Evolutionary conservation across 2,888 invertebrate genomes (phyloP).

Genomic region (Gasteruption jaculator): DNA sequence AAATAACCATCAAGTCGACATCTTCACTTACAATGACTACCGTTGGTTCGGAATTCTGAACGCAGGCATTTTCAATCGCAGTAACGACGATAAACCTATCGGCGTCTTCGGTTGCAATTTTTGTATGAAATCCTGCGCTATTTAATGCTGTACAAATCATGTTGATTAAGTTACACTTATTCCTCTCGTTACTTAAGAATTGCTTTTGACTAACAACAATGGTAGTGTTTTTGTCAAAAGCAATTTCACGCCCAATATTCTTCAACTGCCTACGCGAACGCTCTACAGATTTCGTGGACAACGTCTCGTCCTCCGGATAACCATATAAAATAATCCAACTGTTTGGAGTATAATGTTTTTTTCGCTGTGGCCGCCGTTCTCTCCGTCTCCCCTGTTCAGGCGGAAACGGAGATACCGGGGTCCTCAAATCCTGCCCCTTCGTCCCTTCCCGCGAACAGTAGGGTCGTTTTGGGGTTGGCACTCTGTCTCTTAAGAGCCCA

Average conservation of each 20-base stretch:
- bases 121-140: slow-evolving; percentile 26
- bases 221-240: slow-evolving; percentile 14
- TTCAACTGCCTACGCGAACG: slow-evolving; percentile 14
- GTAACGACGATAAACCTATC: slow-evolving; percentile 28
- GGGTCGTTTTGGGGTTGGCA: no score
- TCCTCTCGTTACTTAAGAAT: slow-evolving; percentile 29
- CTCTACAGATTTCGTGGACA: slow-evolving; percentile 16
- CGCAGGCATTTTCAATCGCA: slow-evolving; percentile 25
- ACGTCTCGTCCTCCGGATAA: slow-evolving; percentile 15
- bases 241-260: slow-evolving; percentile 15
- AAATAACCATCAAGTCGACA: slow-evolving; percentile 31
- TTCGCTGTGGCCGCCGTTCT: no score
- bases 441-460: no score
- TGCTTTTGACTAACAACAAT: slow-evolving; percentile 23
- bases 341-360: slow-evolving; percentile 13
- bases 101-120: slow-evolving; percentile 30
- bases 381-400: no score
- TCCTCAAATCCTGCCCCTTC: no score
- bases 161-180: slow-evolving; percentile 31
- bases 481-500: no score
- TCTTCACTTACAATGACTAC: slow-evolving; percentile 31
- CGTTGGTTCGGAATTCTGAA: slow-evolving; percentile 24
- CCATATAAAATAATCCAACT: slow-evolving; percentile 18
- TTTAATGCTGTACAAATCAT: slow-evolving; percentile 19
- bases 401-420: no score